Evolutionary conservation across 2,888 invertebrate species (phyloP), one percentile per base, ranked within the genome.

Genomic region (Leptogaster cylindrica): DNA sequence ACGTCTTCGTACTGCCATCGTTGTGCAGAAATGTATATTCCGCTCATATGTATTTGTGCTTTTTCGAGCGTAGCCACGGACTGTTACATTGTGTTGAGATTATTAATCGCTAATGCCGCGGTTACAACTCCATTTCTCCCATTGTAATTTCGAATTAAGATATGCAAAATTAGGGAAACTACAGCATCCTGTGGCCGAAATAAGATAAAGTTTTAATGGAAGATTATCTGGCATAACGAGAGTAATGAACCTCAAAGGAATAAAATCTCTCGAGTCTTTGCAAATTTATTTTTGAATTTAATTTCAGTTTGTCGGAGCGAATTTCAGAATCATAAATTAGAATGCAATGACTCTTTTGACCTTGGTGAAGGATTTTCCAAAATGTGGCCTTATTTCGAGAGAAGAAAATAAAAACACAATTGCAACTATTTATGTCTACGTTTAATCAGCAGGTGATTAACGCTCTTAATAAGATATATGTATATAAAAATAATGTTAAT

Each of bases 181-280:
- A 14, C 28, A 10, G 27, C 25, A 28, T 36, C 20, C 27, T 51
- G 51, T 23, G 65, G 51, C 41, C 51, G 14, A 51, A 51, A 39
- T 44, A 51, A 44, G 48, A 67, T 58, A 63, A 67, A 63, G 50
- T 67, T 67, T 67, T 67, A 63, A 67, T 63, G 61, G 63, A 25
- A 63, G 67, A 67, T 63, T 67, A 63, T 63, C 61, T 67, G 63
- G 67, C 50, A 63, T 67, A 67, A 61, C 50, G 63, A 67, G 50
- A 50, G 39, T 67, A 67, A 67, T 67, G 67, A 67, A 67, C 58
- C 66, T 66, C 52, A 55, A 66, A 66, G 55, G 66, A 41, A 66
- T 44, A 58, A 55, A 55, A 46, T 41, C 25, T 31, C 41, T 31
- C 41, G 31, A 46, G 33, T 55, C 46, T 66, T 55, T 66, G 66